Conservation (phyloP, 2,797 vertebrate genomes). For the Cyclura pinguis region DNA sequence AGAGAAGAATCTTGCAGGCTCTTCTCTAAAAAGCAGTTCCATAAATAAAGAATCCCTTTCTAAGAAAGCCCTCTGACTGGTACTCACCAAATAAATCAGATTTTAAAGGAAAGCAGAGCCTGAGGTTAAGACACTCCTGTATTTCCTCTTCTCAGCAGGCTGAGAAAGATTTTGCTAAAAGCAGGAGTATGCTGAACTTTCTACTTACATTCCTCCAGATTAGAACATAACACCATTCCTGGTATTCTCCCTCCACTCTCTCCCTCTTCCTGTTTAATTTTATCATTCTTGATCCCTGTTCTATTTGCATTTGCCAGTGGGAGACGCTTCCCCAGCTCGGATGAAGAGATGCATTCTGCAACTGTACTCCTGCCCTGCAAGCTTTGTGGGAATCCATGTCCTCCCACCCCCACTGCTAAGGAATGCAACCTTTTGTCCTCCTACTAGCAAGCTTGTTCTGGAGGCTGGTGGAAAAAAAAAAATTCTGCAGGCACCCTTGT, state of each 20-base stretch:
- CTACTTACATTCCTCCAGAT: not conserved
- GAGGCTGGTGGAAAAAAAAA: not conserved
- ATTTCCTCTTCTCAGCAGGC: not conserved
- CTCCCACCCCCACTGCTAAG: not conserved
- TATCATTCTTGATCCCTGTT: not conserved
- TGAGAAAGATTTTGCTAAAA: not conserved
- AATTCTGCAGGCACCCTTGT: not conserved
- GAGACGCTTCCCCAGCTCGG: not conserved
- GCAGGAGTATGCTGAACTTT: not conserved
- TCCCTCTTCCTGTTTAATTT: not conserved
- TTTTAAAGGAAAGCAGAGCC: not conserved
- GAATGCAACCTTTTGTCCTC: slow-evolving; percentile 38
- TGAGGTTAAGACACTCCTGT: not conserved
- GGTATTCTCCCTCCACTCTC: not conserved
- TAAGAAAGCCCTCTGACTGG: not conserved
- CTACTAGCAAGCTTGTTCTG: not conserved
- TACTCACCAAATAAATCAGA: not conserved
- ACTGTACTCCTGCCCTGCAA: not conserved
- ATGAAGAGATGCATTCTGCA: not conserved
- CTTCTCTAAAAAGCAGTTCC: not conserved
- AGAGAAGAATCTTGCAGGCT: not conserved
- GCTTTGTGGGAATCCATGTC: not conserved
- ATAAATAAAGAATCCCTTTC: not conserved
- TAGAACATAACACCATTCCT: not conserved
- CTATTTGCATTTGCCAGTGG: not conserved